Percentiles rank a stretch among this genome's conserved stretches.
Conservation (phyloP, 2,888 invertebrate genomes). For the Polymixis flavicincta region DNA sequence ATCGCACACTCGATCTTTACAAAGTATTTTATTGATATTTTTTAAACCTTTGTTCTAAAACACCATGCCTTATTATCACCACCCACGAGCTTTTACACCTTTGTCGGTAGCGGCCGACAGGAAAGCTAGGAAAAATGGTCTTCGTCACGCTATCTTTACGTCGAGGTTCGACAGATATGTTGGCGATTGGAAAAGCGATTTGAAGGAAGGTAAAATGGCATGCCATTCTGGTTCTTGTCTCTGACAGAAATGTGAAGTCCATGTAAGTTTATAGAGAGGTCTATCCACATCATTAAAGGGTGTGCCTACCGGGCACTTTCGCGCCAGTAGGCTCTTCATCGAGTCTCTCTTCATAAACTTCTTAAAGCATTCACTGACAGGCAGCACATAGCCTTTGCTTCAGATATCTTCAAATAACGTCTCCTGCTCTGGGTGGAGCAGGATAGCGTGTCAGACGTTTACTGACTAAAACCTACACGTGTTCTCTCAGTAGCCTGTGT, state of each 20-base stretch:
- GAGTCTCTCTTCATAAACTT: background rate
- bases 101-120: slow-evolving; percentile 81
- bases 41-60: background rate
- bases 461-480: no score
- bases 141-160: slow-evolving; percentile 90
- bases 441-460: no score
- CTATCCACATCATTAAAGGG: background rate
- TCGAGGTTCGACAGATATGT: slow-evolving; percentile 88
- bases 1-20: background rate
- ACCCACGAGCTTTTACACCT: slow-evolving; percentile 83
- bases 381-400: no score
- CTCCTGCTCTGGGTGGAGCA: no score
- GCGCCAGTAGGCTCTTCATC: background rate
- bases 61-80: slow-evolving; percentile 84
- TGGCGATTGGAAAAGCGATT: slow-evolving; percentile 91
- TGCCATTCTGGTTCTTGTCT: background rate
- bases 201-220: slow-evolving; percentile 79
- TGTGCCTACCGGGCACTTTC: background rate
- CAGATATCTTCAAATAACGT: no score
- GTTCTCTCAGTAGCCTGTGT: no score
- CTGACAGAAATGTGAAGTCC: background rate
- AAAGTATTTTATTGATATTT: slow-evolving; percentile 24
- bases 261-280: background rate
- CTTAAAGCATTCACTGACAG: background rate
- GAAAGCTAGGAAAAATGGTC: slow-evolving; percentile 89